A percentile compares a stretch with the other conserved stretches of the same genome.
Evolutionary conservation across 2,888 invertebrate genomes (phyloP).

Genomic region (Sisyra terminalis): DNA sequence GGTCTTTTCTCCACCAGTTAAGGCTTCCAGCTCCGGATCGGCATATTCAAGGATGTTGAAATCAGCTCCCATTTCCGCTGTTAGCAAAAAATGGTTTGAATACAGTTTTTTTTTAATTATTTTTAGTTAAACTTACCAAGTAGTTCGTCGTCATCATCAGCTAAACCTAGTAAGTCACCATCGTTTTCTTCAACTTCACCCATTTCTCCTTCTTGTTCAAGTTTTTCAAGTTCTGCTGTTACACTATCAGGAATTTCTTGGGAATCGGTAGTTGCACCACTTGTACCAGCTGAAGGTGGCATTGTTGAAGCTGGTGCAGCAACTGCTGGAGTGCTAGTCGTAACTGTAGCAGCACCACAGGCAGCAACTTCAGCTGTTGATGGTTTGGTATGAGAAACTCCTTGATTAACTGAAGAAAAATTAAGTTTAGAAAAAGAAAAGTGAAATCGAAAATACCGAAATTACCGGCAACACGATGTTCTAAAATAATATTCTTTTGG

Average conservation of each 20-base stretch:
- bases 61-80: slow-evolving; percentile 82
- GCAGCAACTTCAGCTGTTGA: too few relatives aligned
- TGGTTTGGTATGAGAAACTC: too few relatives aligned
- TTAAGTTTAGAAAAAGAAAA: too few relatives aligned
- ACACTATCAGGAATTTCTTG: slow-evolving; percentile 49
- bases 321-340: neutral
- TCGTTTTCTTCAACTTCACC: slow-evolving; percentile 49
- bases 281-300: slow-evolving; percentile 18
- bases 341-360: neutral
- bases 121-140: slow-evolving; percentile 36
- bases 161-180: slow-evolving; percentile 66
- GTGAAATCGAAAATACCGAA: too few relatives aligned
- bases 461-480: slow-evolving; percentile 2
- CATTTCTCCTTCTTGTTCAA: slow-evolving; percentile 46
- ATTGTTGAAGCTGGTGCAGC: slow-evolving; percentile 9
- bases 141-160: slow-evolving; percentile 74
- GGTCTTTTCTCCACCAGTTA: slow-evolving; percentile 61
- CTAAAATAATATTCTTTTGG: slow-evolving; percentile 2
- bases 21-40: slow-evolving; percentile 77
- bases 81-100: slow-evolving; percentile 15
- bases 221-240: slow-evolving; percentile 47
- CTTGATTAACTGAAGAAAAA: too few relatives aligned
- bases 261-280: slow-evolving; percentile 23
- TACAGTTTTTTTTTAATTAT: neutral
- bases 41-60: slow-evolving; percentile 93